Base-by-base conservation (phyloP, 35 echinoderm and acorn worm species). In the Hemicentrotus pulcherrimus region DNA sequence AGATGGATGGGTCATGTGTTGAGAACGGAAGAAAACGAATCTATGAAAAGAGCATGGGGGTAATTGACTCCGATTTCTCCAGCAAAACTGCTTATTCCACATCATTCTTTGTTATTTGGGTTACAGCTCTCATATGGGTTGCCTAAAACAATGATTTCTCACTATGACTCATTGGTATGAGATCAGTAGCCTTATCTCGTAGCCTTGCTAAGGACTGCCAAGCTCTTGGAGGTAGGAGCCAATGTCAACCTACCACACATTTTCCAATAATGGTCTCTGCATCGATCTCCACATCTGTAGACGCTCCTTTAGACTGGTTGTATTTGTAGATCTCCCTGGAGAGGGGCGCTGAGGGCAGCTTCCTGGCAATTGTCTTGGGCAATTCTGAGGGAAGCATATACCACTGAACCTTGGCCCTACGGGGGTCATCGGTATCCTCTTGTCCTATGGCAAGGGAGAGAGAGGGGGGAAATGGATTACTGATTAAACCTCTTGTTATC, bases 201-300 rank as follows among this genome's bases (percentile, higher is more conserved):
- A 41, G 10, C 30, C 86, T 12, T 87, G n/a, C n/a, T 31, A 13
- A 87, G 12, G 30, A 41, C 35, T 41, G 3, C 35, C 35, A 41
- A 41, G 35, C 4, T 31, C n/a, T 87, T 7, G 12, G 4, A 87
- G n/a, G 19, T 2, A 35, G 19, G 32, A 31, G 30, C 2, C 32
- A 87, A 87, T 31, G 2, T 48, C 24, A 48, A 86, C 96, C 61
- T 94, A 99, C 98, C 95, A 94, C 70, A 60, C 98, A 99, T 96
- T 94, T 96, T 31, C 94, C 96, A 92, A 92, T 95, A 33, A 99
- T 99, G 32, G 98, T 99, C 35, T 99, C 98, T 24, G 95, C 97
- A 96, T 99, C 98, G 46, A 99, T 97, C 32, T 97, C 95, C 22
- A 92, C 91, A 87, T 78, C 59, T 24, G 78, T 89, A n/a, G 86